phyloP scores from a whole-genome alignment of 2,888 invertebrate species.

The Agapostemon virescens region DNA sequence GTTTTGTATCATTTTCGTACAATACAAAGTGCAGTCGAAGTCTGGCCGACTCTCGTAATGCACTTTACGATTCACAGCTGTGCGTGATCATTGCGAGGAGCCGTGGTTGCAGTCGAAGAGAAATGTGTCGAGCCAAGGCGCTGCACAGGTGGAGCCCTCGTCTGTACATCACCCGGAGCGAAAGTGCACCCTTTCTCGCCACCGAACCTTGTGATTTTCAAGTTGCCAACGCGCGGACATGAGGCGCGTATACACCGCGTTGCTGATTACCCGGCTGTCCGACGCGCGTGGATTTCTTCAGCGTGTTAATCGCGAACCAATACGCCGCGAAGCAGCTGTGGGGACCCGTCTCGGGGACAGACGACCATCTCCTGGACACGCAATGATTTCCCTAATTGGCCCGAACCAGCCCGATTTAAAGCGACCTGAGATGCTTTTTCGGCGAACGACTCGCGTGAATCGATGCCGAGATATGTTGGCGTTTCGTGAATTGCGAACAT shows the following conservation, averaged over 20 bases:
- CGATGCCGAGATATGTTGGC: neutral
- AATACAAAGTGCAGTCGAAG: neutral
- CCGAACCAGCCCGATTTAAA: neutral
- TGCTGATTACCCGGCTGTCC: slow-evolving; percentile 20
- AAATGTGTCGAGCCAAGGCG: slow-evolving; percentile 14
- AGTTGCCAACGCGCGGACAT: slow-evolving; percentile 41
- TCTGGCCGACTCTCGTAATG: neutral
- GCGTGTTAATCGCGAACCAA: slow-evolving; percentile 33
- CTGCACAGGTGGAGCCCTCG: slow-evolving; percentile 41
- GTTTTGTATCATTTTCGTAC: neutral
- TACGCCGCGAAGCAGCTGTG: slow-evolving; percentile 33
- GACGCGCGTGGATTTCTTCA: slow-evolving; percentile 19
- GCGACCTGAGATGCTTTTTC: neutral
- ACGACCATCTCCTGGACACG: neutral
- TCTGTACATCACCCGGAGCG: slow-evolving; percentile 36
- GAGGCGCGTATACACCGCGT: neutral
- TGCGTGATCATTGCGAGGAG: slow-evolving; percentile 23
- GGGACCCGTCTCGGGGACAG: neutral
- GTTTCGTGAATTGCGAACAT: neutral
- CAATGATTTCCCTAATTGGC: slow-evolving; percentile 28
- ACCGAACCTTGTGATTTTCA: slow-evolving; percentile 51
- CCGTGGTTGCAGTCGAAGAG: neutral
- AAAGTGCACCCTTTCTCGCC: slow-evolving; percentile 40
- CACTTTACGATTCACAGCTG: slow-evolving; percentile 33
- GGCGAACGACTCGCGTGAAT: neutral